A percentile compares a stretch with the other conserved stretches of the same genome.
phyloP scores from a whole-genome alignment of 2,113 vertebrate species.

The Bos javanicus region DNA sequence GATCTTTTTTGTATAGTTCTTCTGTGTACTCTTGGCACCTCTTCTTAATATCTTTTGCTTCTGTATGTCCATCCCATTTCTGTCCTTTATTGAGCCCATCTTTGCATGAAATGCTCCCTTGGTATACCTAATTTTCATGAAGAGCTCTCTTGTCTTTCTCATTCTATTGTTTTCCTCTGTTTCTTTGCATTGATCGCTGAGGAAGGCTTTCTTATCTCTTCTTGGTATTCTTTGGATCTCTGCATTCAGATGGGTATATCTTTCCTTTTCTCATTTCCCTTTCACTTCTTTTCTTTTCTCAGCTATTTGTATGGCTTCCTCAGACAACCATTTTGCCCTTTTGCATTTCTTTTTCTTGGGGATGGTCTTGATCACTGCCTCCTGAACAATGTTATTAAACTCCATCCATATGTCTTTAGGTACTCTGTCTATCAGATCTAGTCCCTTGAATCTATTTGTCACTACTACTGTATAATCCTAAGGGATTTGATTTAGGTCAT shows the following conservation, averaged over 20 bases:
- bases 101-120: not conserved
- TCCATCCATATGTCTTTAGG: not conserved
- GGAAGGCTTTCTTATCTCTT: not conserved
- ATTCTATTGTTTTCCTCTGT: not conserved
- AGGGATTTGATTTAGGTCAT: not conserved
- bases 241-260: not conserved
- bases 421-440: not conserved
- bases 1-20: not conserved
- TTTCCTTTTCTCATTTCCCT: not conserved
- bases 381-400: not conserved
- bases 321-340: not conserved
- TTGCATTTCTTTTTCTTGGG: not conserved
- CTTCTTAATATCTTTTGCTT: not conserved
- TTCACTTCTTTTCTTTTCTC: not conserved
- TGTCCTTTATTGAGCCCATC: not conserved
- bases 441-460: not conserved
- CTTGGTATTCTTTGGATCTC: not conserved
- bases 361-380: not conserved
- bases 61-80: not conserved
- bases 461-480: not conserved
- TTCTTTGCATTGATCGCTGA: not conserved
- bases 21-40: not conserved
- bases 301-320: not conserved
- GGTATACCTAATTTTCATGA: not conserved
- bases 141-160: not conserved